Conservation (phyloP, 2,113 vertebrate genomes). For the Labrus mixtus region DNA sequence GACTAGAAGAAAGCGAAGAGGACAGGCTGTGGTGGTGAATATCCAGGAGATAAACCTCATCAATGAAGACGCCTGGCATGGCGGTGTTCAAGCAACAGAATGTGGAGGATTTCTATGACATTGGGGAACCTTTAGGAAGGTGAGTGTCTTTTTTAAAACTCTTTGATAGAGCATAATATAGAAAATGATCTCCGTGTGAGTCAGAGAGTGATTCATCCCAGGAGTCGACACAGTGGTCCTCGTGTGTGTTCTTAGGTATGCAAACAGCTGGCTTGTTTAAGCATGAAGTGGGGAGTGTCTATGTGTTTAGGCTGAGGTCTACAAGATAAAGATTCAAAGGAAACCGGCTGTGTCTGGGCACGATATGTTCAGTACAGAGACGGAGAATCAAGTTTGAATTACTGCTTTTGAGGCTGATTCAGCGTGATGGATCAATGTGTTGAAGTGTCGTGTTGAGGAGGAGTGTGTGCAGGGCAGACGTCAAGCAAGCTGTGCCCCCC, state of each 20-base stretch:
- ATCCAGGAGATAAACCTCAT: slow-evolving; percentile 62
- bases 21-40: slow-evolving; percentile 23
- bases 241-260: slow-evolving; percentile 13
- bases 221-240: slow-evolving; percentile 5
- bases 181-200: slow-evolving; percentile 13
- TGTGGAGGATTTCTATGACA: slow-evolving; percentile 93
- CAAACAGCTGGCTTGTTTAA: slow-evolving; percentile 62
- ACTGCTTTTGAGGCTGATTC: background rate
- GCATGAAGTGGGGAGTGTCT: slow-evolving; percentile 63
- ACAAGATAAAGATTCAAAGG: slow-evolving; percentile 23
- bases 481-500: slow-evolving; percentile 28
- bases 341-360: slow-evolving; percentile 13
- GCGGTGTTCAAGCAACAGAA: slow-evolving; percentile 94
- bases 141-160: slow-evolving; percentile 70
- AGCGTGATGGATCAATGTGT: slow-evolving; percentile 14
- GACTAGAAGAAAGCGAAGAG: slow-evolving; percentile 6
- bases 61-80: slow-evolving; percentile 91
- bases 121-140: slow-evolving; percentile 94
- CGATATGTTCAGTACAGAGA: background rate
- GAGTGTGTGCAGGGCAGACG: background rate
- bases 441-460: slow-evolving; percentile 14
- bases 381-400: background rate
- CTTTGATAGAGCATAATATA: background rate
- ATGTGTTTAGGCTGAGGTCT: slow-evolving; percentile 37
- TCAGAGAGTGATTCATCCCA: slow-evolving; percentile 28